A percentile compares a stretch with the other conserved stretches of the same genome.
Evolutionary conservation across 2,888 invertebrate species (phyloP).

Genomic region (Octonoba sinensis): DNA sequence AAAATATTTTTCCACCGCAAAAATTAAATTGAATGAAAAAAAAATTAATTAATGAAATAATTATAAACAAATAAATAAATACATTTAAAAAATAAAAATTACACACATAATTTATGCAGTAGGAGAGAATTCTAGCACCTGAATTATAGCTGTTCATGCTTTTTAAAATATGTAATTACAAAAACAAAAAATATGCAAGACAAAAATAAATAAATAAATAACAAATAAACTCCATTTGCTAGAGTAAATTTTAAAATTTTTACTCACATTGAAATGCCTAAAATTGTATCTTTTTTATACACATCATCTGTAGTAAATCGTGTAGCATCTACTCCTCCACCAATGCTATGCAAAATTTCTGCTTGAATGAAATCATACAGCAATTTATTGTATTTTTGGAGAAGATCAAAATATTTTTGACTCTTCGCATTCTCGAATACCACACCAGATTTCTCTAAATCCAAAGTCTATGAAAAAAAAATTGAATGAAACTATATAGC

Average conservation of each 20-base stretch:
- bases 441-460: constrained; percentile 8
- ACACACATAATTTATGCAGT: too few species aligned
- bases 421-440: neutral
- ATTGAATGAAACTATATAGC: neutral
- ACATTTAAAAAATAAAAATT: too few species aligned
- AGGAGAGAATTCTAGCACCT: too few species aligned
- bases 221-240: neutral
- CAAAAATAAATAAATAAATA: neutral
- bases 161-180: neutral
- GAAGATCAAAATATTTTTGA: constrained; percentile 63
- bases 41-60: too few species aligned
- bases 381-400: constrained; percentile 70
- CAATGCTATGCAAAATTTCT: constrained; percentile 71
- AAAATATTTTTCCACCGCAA: too few species aligned
- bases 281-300: constrained; percentile 74
- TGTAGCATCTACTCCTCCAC: constrained; percentile 73
- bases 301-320: constrained; percentile 73
- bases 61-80: too few species aligned
- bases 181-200: neutral
- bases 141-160: neutral
- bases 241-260: neutral
- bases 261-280: constrained; percentile 74
- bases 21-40: too few species aligned
- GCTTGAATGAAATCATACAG: constrained; percentile 72
- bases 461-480: constrained; percentile 14